phyloP scores from a whole-genome alignment of 2,113 vertebrate genomes.

The Coptodon bakossiorum region DNA sequence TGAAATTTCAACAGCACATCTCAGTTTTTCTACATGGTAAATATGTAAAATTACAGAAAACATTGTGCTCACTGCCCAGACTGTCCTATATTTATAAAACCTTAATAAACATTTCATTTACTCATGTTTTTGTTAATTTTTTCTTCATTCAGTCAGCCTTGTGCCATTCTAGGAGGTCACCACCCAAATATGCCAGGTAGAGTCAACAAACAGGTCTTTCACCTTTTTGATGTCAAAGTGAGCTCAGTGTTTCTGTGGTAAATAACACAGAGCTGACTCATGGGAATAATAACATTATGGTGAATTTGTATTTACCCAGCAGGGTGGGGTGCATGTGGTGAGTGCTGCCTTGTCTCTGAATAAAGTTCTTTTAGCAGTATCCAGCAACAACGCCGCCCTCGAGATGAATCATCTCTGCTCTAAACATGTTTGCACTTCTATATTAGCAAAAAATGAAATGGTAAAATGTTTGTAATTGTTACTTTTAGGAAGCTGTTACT shows the following conservation, averaged over 20 bases:
- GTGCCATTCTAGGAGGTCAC: background rate
- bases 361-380: conserved; percentile 26
- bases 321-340: conserved; percentile 17
- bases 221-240: conserved; percentile 2
- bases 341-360: conserved; percentile 33
- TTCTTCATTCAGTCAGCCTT: background rate
- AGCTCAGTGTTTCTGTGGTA: conserved; percentile 23
- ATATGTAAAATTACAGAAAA: background rate
- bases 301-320: conserved; percentile 51
- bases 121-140: background rate
- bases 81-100: background rate
- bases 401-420: background rate
- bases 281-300: conserved; percentile 38
- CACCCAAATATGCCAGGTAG: conserved; percentile 14
- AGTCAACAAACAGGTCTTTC: conserved; percentile 40
- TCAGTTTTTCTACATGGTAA: background rate
- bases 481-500: background rate
- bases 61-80: accelerated
- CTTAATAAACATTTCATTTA: background rate
- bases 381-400: background rate
- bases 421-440: background rate
- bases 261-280: conserved; percentile 39
- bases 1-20: background rate
- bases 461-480: background rate
- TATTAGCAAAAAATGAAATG: background rate